phyloP scores from a whole-genome alignment of 2,113 vertebrate genomes.

The Corythornis madagascariensis region DNA sequence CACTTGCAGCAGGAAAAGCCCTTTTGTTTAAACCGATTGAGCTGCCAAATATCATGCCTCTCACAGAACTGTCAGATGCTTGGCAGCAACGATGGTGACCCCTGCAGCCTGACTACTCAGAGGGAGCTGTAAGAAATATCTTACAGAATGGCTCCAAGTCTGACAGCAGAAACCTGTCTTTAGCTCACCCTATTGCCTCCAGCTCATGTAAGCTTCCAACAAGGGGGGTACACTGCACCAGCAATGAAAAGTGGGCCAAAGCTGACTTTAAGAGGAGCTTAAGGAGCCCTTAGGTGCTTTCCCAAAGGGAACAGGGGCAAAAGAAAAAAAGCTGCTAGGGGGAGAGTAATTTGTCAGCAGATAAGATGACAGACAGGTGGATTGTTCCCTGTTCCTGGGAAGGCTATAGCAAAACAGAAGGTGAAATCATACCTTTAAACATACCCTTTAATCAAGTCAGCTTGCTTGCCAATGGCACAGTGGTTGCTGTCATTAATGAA shows the following conservation, averaged over 20 bases:
- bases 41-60: not conserved
- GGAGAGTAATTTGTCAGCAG: not conserved
- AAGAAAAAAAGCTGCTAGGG: accelerated
- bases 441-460: not conserved
- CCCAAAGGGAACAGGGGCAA: not conserved
- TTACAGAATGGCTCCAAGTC: not conserved
- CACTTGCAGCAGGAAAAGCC: not conserved
- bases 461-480: not conserved
- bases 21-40: not conserved
- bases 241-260: not conserved
- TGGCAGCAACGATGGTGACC: not conserved
- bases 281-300: not conserved
- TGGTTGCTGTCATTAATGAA: not conserved
- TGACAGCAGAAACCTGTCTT: not conserved
- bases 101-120: not conserved
- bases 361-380: not conserved
- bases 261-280: not conserved
- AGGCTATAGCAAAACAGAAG: not conserved
- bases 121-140: not conserved
- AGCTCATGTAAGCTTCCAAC: not conserved
- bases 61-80: not conserved
- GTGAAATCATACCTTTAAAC: not conserved
- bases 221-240: not conserved
- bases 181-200: not conserved
- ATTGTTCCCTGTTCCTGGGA: not conserved